Conservation (phyloP, 2,888 invertebrate species). For the Diadromus collaris region DNA sequence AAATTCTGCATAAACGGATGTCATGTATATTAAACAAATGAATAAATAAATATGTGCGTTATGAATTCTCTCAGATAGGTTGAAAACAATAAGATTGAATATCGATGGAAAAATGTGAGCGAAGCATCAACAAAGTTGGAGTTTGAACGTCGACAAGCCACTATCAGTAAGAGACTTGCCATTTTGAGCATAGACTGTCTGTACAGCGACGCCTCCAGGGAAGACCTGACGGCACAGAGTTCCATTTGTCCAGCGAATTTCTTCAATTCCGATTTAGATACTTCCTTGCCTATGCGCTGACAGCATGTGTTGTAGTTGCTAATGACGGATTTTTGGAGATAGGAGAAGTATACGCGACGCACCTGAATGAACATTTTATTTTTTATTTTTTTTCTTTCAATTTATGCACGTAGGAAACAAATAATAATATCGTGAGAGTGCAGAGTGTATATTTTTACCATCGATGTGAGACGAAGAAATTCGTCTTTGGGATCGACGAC, state of each 20-base stretch:
- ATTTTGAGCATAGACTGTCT: constrained; percentile 73
- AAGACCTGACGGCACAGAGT: constrained; percentile 70
- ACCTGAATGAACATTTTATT: constrained; percentile 65
- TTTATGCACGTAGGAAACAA: background rate
- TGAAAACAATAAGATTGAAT: too few species aligned
- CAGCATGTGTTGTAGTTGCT: constrained; percentile 71
- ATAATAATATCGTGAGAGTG: background rate
- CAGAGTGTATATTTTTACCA: constrained; percentile 62
- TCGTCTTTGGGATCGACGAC: constrained; percentile 66
- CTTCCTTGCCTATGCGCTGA: constrained; percentile 61
- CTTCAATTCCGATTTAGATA: constrained; percentile 66
- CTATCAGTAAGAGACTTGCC: constrained; percentile 59
- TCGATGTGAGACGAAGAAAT: constrained; percentile 72
- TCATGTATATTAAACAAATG: too few species aligned
- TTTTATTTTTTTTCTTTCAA: constrained; percentile 14
- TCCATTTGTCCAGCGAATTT: constrained; percentile 73
- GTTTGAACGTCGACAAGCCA: too few species aligned
- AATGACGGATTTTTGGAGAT: constrained; percentile 73
- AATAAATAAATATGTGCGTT: too few species aligned
- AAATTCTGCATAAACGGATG: too few species aligned
- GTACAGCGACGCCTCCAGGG: constrained; percentile 71
- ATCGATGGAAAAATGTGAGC: too few species aligned
- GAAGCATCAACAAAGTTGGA: too few species aligned
- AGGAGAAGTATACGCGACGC: constrained; percentile 72
- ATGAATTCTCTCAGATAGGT: too few species aligned